A percentile compares a stretch with the other conserved stretches of the same genome.
phyloP scores from a whole-genome alignment of 2,888 invertebrate genomes.

The Pyrocoelia pectoralis region DNA sequence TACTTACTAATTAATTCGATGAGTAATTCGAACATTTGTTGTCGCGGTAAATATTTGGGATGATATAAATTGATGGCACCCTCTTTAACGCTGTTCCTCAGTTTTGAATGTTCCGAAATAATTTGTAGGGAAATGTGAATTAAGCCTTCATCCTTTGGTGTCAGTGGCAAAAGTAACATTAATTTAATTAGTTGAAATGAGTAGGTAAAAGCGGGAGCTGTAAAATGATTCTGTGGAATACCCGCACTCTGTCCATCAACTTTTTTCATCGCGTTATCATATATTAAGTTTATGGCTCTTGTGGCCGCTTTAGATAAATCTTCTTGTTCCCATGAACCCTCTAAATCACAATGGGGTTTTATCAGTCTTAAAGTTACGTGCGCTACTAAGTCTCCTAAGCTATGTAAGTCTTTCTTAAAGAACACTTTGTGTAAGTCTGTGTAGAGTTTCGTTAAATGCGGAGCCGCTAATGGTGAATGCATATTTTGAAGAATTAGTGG shows the following conservation, averaged over 20 bases:
- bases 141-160: constrained; percentile 64
- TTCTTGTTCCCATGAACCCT: constrained; percentile 79
- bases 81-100: constrained; percentile 59
- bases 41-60: constrained; percentile 81
- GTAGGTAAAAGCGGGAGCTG: constrained; percentile 83
- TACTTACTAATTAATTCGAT: constrained; percentile 77
- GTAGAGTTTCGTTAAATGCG: constrained; percentile 69
- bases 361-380: constrained; percentile 76
- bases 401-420: constrained; percentile 58
- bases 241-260: constrained; percentile 44
- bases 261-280: constrained; percentile 61
- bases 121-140: constrained; percentile 70
- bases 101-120: constrained; percentile 76
- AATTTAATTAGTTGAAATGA: constrained; percentile 79
- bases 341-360: constrained; percentile 83
- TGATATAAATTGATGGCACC: constrained; percentile 67
- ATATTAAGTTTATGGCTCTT: constrained; percentile 69
- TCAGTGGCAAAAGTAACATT: constrained; percentile 62
- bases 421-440: constrained; percentile 67
- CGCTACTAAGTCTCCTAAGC: constrained; percentile 70
- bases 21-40: constrained; percentile 82
- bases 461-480: constrained; percentile 81
- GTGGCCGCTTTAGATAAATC: constrained; percentile 67
- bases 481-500: constrained; percentile 69
- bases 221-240: constrained; percentile 59